Evolutionary conservation across 2,888 invertebrate genomes (phyloP).

Genomic region (Portevinia maculata): DNA sequence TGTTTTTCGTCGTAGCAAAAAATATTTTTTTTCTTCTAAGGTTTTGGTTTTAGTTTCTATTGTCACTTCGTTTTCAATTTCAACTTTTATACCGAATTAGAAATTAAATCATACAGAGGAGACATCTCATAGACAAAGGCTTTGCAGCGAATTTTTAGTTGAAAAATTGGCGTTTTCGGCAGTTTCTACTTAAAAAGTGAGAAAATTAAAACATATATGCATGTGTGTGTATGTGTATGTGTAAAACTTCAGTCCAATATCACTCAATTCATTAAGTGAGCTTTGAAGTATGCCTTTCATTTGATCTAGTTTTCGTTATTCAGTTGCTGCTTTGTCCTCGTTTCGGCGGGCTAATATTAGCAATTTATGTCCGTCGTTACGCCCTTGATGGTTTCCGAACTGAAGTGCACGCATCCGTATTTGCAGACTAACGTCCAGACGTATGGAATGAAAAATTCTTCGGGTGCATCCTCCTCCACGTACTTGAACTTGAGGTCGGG

Average conservation of each 20-base stretch:
- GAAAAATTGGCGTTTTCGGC: neutral
- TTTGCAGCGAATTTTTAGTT: constrained; percentile 1
- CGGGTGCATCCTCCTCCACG: constrained; percentile 99
- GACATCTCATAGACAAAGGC: neutral
- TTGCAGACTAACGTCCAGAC: constrained; percentile 95
- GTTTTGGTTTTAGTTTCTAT: constrained; percentile 28
- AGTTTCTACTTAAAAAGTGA: constrained; percentile 1
- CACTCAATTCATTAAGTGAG: constrained; percentile 59
- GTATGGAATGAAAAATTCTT: constrained; percentile 99
- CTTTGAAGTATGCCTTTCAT: constrained; percentile 51
- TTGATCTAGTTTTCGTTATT: constrained; percentile 22
- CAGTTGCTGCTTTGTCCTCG: constrained; percentile 9
- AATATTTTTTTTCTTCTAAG: too few species aligned
- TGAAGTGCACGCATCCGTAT: constrained; percentile 84
- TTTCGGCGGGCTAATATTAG: constrained; percentile 77
- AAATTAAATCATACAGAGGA: neutral
- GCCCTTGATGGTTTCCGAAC: constrained; percentile 82
- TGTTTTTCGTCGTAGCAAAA: constrained; percentile 63
- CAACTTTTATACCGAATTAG: constrained; percentile 15
- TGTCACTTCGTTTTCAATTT: constrained; percentile 21
- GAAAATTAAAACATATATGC: constrained; percentile 20
- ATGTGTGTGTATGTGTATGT: constrained; percentile 2
- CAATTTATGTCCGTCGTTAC: constrained; percentile 81
- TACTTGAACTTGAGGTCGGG: constrained; percentile 99
- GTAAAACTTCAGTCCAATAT: constrained; percentile 73